Conservation (phyloP, 2,113 vertebrate species). For the Rhinopomastus cyanomelas region DNA sequence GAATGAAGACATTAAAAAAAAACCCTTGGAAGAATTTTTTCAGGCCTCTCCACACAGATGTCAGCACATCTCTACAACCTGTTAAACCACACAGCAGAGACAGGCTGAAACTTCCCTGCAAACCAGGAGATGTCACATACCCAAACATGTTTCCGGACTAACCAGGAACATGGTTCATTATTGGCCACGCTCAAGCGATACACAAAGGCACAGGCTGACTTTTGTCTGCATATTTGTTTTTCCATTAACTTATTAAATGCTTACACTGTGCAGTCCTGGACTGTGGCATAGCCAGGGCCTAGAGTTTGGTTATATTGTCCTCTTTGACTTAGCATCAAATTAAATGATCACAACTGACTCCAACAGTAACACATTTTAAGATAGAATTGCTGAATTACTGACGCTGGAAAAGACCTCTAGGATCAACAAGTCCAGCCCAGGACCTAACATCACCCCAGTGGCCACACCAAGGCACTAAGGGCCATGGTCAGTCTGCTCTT, state of each 20-base stretch:
- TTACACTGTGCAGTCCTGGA: neutral
- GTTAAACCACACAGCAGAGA: neutral
- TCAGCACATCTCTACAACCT: neutral
- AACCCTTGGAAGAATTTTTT: neutral
- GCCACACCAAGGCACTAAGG: no score
- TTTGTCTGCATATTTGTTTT: neutral
- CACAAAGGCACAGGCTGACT: neutral
- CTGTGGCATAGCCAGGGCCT: neutral
- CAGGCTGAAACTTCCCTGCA: neutral
- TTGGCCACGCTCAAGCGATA: accelerated
- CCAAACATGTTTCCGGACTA: neutral
- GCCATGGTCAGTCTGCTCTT: no score
- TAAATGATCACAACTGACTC: accelerated
- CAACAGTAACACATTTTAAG: neutral
- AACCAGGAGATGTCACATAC: neutral
- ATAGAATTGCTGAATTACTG: no score
- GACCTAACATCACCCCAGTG: no score
- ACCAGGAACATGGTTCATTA: neutral
- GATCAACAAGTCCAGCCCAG: no score
- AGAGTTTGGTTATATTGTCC: neutral
- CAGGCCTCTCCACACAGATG: neutral
- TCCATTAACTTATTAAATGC: neutral
- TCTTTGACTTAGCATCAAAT: neutral
- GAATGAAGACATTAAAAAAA: neutral
- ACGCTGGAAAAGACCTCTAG: no score